phyloP scores from a whole-genome alignment of 2,888 invertebrate genomes.

The Biston betularia region DNA sequence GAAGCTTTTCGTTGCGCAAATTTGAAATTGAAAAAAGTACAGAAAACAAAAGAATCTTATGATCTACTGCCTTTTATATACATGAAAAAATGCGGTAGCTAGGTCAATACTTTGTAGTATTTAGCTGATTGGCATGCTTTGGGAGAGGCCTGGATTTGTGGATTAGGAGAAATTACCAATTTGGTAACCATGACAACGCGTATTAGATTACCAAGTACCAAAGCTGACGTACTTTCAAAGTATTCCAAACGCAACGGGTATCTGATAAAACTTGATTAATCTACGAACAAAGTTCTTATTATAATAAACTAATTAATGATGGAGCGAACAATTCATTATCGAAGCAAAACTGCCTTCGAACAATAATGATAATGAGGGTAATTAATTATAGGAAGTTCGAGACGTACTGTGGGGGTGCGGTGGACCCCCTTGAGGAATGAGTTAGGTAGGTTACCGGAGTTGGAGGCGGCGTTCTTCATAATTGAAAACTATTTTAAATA shows the following conservation, averaged over 20 bases:
- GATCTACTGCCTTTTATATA: too few relatives aligned
- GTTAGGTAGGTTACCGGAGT: constrained; percentile 40
- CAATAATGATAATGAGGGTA: constrained; percentile 86
- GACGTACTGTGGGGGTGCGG: constrained; percentile 74
- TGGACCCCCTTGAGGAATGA: constrained; percentile 49
- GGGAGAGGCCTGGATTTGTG: too few relatives aligned
- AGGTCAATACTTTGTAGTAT: neutral
- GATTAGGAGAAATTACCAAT: neutral
- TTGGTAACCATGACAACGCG: constrained; percentile 7
- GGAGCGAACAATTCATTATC: constrained; percentile 85
- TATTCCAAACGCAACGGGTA: constrained; percentile 47
- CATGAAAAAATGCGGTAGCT: too few relatives aligned
- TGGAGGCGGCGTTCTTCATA: constrained; percentile 55
- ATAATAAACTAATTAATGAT: constrained; percentile 87
- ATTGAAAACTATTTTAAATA: neutral
- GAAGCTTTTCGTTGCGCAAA: too few relatives aligned
- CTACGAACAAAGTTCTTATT: constrained; percentile 82
- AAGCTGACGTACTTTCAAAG: constrained; percentile 36
- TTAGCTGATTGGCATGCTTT: neutral
- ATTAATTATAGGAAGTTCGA: constrained; percentile 86
- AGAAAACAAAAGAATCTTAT: too few relatives aligned
- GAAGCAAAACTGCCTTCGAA: constrained; percentile 86
- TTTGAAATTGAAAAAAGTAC: too few relatives aligned
- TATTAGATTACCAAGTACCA: constrained; percentile 19
- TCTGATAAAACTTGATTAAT: constrained; percentile 85